Evolutionary conservation across 2,888 invertebrate genomes (phyloP), one percentile per base, ranked within the genome.

Genomic region (Labia minor): DNA sequence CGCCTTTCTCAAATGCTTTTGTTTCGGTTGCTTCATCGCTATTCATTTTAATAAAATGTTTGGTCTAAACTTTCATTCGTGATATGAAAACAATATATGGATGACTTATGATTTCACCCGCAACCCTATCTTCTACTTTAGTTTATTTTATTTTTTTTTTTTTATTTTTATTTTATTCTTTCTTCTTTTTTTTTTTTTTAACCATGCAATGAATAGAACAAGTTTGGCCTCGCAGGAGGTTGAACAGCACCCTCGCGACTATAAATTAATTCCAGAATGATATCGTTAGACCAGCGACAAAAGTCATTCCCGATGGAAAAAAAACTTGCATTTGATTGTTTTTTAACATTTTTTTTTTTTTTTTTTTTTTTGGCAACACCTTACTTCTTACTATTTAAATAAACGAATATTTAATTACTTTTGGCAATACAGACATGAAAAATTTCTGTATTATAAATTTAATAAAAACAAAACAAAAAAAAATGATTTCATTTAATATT

Each of bases 61-160:
- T 49, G 49, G 8, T 14, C 49, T 4, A 49, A 49, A 49, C 8
- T 49, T 49, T 49, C 49, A 49, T 49, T 49, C 49, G 49, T 49
- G 49, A 49, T 49, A 49, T 49, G 49, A 49, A 49, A 49, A 49
- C 49, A 49, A 49, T 49, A 49, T n/a, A 49, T 14, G 49, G 14
- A 49, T 49, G 49, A 49, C 49, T 49, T 49, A 49, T 49, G 3
- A 49, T 49, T 49, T 49, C 26, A 26, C 26, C 26, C 26, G 4
- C 26, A 8, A 2, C 3, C 49, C 49, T 14, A 2, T 3, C n/a
- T 8, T 49, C 49, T 49, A 26, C 26, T 49, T 14, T 49, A 49
- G 49, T 49, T 14, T 49, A 49, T 4, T 49, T 49, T 49, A 49
- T 49, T 16, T 49, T 49, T 10, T 49, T 49, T 49, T 26, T 26